These are phyloP conservation scores for Alaudala cheleensis DNA, from an alignment of 2,113 vertebrate genomes.

Conservation along the genomic window DNA sequence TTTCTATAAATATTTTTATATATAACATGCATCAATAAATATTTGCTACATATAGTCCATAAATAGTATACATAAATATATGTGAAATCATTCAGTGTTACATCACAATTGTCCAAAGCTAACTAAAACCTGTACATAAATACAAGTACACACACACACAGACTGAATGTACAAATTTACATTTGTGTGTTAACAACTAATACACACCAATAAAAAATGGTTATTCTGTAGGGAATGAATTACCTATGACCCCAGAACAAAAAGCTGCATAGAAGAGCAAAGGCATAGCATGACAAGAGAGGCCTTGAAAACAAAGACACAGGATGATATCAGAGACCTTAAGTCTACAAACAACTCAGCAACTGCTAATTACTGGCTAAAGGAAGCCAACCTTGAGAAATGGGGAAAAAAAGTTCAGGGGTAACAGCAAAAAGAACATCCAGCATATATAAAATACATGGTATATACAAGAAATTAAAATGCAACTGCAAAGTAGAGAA, in stretches of 20 bases:
- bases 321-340: not conserved
- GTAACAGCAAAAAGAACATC: not conserved
- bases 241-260: not conserved
- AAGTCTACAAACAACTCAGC: not conserved
- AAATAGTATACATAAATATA: not conserved
- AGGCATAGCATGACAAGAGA: not conserved
- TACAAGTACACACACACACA: not conserved
- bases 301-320: not conserved
- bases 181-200: not conserved
- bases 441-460: not conserved
- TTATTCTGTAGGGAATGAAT: not conserved
- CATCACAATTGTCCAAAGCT: not conserved
- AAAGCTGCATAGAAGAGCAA: not conserved
- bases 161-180: not conserved
- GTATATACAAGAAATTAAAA: not conserved
- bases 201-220: not conserved
- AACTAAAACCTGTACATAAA: not conserved
- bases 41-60: not conserved
- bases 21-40: not conserved
- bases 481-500: not conserved
- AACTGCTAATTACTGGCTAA: not conserved
- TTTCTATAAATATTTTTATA: not conserved
- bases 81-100: not conserved
- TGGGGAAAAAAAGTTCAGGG: not conserved
- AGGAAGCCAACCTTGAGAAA: not conserved